These are phyloP conservation scores for Pseudachorutes palmiensis DNA, from an alignment of 1,140 invertebrate genomes.

Conservation along the genomic window DNA sequence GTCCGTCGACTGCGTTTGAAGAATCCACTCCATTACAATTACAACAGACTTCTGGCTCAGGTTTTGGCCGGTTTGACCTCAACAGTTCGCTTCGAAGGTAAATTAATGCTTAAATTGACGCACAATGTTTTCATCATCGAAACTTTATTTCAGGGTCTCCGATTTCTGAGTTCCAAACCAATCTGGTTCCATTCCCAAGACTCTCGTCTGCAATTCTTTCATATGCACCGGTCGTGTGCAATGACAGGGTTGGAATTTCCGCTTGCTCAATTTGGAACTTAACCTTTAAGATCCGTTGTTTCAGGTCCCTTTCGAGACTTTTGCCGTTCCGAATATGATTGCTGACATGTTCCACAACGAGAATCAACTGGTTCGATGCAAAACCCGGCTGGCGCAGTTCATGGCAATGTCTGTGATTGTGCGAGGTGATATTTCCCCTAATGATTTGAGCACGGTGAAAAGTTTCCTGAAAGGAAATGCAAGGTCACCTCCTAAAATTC, in stretches of 20 bases:
- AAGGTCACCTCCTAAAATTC: background rate
- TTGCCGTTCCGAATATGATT: constrained; percentile 22
- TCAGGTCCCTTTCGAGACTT: constrained; percentile 7
- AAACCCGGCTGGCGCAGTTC: constrained; percentile 39
- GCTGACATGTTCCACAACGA: constrained; percentile 23
- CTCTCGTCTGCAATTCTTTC: constrained; percentile 35
- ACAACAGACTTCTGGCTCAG: constrained; percentile 33
- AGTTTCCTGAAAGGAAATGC: background rate
- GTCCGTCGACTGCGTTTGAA: constrained; percentile 18
- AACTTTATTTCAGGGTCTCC: too few relatives aligned
- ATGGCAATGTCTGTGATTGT: constrained; percentile 15
- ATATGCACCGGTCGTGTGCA: constrained; percentile 29
- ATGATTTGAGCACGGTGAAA: constrained; percentile 6
- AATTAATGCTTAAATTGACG: background rate
- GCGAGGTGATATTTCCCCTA: constrained; percentile 17
- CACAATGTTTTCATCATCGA: too few relatives aligned
- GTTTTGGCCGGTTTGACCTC: constrained; percentile 36
- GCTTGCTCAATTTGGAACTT: background rate
- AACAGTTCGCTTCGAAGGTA: constrained; percentile 36
- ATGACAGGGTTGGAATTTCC: constrained; percentile 5
- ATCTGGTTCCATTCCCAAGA: constrained; percentile 39
- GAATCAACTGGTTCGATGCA: constrained; percentile 39
- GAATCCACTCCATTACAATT: constrained; percentile 26
- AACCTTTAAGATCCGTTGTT: background rate
- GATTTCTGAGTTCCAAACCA: constrained; percentile 35